Evolutionary conservation across 2,888 invertebrate species (phyloP), one percentile per base, ranked within the genome.

Genomic region (Cenopis cana): DNA sequence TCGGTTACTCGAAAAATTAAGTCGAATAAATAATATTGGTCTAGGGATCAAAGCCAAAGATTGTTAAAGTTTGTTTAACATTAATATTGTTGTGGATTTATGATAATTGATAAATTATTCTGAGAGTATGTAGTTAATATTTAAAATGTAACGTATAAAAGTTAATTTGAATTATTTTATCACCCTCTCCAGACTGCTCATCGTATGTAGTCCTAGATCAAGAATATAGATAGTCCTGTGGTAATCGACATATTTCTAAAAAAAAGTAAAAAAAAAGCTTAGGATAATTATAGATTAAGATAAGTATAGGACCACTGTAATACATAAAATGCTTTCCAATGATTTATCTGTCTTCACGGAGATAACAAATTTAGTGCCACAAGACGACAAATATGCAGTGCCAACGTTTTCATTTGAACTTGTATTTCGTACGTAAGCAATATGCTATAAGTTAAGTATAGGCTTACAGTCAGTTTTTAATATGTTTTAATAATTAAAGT

Each of bases 41-140:
- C 95, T 95, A 95, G 96, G 96, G 96, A 96, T 95, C 96, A 96
- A 96, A 95, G 95, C 96, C 96, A 96, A 96, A 96, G 96, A 95
- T 96, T 95, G 95, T 96, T 96, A 94, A 95, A 89, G 88, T 91
- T 92, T 93, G 90, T 91, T 93, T 92, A 87, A 91, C 93, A 89
- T 89, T 92, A 89, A 89, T 89, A 84, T 91, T 91, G 91, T 93
- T 93, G 91, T 90, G 90, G 90, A 90, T 90, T 89, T 90, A 90
- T 89, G 88, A 89, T 90, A 91, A 92, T 92, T 91, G 88, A 89
- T 90, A 91, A 92, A 93, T 91, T 93, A 91, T 91, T 91, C 88
- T 89, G 91, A 88, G 86, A 87, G 85, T 78, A 72, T 71, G 72
- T 91, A 90, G 89, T 87, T 88, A 88, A 88, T 88, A 83, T 87